Conservation (phyloP, 2,888 invertebrate species). For the Drosophila ezoana region DNA sequence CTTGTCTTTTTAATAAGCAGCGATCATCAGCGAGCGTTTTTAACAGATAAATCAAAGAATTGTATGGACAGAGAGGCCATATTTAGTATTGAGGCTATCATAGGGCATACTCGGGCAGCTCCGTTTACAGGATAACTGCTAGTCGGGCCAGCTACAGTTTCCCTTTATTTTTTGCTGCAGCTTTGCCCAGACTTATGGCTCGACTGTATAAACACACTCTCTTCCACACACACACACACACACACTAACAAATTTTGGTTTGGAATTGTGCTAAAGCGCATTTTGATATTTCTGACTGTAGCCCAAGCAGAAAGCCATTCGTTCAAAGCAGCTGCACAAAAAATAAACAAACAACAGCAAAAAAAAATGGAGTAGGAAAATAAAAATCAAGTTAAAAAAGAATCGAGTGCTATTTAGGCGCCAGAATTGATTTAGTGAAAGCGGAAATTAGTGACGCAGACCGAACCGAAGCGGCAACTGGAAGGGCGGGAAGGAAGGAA, state of each 20-base stretch:
- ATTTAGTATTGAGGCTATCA: too few relatives aligned
- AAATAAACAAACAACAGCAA: conserved; percentile 16
- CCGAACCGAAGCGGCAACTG: conserved; percentile 25
- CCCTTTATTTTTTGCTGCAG: conserved; percentile 4
- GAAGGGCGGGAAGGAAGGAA: conserved; percentile 4
- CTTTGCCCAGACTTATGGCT: conserved; percentile 35
- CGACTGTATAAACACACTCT: conserved; percentile 38
- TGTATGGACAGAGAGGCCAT: too few relatives aligned
- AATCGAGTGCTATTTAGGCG: conserved; percentile 58
- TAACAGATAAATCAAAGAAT: accelerated
- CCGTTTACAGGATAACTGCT: neutral
- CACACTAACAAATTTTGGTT: conserved; percentile 31
- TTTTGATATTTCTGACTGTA: conserved; percentile 57
- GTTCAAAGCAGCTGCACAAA: conserved; percentile 45
- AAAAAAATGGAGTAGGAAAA: conserved; percentile 6
- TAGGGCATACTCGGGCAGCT: too few relatives aligned
- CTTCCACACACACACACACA: conserved; percentile 14
- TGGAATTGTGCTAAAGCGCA: conserved; percentile 55
- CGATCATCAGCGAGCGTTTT: too few relatives aligned
- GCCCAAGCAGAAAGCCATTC: conserved; percentile 61
- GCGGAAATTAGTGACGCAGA: conserved; percentile 77
- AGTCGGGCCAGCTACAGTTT: neutral
- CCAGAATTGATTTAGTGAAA: conserved; percentile 76
- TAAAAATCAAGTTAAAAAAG: neutral
- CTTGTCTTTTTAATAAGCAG: too few relatives aligned